Percentiles rank a stretch among this genome's conserved stretches.
These are phyloP conservation scores for Sphecodes monilicornis DNA, from an alignment of 2,888 invertebrate species.

Conservation along the genomic window DNA sequence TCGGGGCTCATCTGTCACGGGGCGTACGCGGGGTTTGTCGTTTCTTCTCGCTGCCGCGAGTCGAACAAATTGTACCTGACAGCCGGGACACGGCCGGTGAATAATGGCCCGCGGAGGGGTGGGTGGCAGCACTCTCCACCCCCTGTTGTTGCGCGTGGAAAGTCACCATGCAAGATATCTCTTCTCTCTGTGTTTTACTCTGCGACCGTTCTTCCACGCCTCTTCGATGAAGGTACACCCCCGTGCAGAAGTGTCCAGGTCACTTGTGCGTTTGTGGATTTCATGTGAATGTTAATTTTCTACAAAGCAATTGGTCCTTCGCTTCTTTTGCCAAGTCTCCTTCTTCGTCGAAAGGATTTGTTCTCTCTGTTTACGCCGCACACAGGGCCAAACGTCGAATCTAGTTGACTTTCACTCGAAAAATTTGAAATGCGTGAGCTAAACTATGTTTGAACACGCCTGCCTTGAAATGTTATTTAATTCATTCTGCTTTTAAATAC, in stretches of 20 bases:
- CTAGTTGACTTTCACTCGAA: too few species aligned
- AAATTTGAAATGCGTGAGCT: too few species aligned
- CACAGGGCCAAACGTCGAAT: too few species aligned
- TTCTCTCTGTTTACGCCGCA: background rate
- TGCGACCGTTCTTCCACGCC: slow-evolving; percentile 44
- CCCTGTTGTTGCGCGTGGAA: slow-evolving; percentile 56
- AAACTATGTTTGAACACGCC: too few species aligned
- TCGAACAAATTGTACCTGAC: slow-evolving; percentile 71
- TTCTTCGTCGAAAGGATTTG: background rate
- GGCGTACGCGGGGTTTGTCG: slow-evolving; percentile 58
- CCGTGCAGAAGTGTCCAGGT: background rate
- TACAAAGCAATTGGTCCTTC: background rate
- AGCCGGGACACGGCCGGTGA: slow-evolving; percentile 65
- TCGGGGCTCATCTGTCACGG: slow-evolving; percentile 64
- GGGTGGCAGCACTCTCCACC: slow-evolving; percentile 46
- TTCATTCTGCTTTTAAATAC: too few species aligned
- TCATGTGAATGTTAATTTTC: background rate
- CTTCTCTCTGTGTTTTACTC: slow-evolving; percentile 48
- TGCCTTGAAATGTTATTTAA: too few species aligned
- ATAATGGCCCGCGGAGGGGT: slow-evolving; percentile 66
- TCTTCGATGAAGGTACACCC: slow-evolving; percentile 39
- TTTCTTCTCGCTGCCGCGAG: slow-evolving; percentile 63
- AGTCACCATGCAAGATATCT: slow-evolving; percentile 62
- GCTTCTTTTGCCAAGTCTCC: background rate
- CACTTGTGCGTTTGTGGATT: background rate